Evolutionary conservation across 2,113 vertebrate species (phyloP), one percentile per base, ranked within the genome.

Genomic region (Hippopotamus amphibius): DNA sequence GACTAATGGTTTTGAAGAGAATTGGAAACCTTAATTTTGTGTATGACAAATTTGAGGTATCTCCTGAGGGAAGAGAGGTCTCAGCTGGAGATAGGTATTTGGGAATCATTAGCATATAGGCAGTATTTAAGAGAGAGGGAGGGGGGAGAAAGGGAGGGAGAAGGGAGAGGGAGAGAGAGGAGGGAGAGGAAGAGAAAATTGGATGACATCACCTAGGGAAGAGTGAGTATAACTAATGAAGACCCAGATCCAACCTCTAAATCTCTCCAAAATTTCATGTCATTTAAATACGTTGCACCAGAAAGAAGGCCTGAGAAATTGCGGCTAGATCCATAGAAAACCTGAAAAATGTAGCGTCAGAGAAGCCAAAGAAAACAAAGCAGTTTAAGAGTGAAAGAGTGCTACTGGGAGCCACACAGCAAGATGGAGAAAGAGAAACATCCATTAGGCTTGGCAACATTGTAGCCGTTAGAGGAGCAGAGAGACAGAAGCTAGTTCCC

Each of bases 311-410:
- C 17, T 79, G 28, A 71, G n/a, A 61, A 83, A 84, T 7, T 91
- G 28, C 95, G 37, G n/a, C 66, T 61, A 55, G 21, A 26, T 57
- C 50, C 53, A 57, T 77, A 81, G 68, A 71, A 97, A 69, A 37
- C 19, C 24, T 87, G 90, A 92, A 95, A 93, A 81, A 85, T 80
- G 7, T 16, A 68, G 19, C n/a, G 12, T 82, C 16, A 77, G 90
- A 65, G 53, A 69, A 65, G 68, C 43, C 9, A 77, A 74, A 69
- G 76, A 55, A 80, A 92, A 24, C 12, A 66, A 72, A 92, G 37
- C 41, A 76, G 28, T 77, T 81, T 76, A 69, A 87, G n/a, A 76
- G 82, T 72, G 50, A 87, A 93, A 66, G n/a, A 81, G 24, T 61
- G 24, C 50, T 48, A 41, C 6, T 76, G 17, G 57, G 71, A 90